A percentile compares a stretch with the other conserved stretches of the same genome.
These are phyloP conservation scores for Parapsyche elsis DNA, from an alignment of 1,140 invertebrate species.

Conservation along the genomic window DNA sequence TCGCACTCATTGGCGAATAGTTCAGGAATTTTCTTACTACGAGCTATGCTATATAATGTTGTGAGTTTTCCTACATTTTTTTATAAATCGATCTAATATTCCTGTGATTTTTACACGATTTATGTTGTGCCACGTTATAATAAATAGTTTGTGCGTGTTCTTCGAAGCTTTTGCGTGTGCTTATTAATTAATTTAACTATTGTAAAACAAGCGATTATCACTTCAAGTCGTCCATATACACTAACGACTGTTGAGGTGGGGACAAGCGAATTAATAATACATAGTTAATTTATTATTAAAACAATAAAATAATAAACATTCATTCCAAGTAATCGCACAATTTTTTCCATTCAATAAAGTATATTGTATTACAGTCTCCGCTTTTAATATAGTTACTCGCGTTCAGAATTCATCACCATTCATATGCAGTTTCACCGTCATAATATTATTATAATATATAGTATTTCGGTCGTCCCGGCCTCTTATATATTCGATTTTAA, in stretches of 20 bases:
- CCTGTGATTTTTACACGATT: conserved; percentile 12
- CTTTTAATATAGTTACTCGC: conserved; percentile 7
- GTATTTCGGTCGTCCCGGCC: conserved; percentile 64
- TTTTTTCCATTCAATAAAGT: conserved; percentile 14
- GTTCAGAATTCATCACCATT: conserved; percentile 39
- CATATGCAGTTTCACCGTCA: conserved; percentile 13
- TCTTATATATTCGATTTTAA: conserved; percentile 55
- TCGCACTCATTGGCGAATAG: conserved; percentile 31
- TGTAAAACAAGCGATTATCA: conserved; percentile 57
- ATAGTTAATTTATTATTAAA: background rate
- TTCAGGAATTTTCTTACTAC: conserved; percentile 39
- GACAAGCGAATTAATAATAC: conserved; percentile 62
- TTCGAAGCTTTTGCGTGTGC: conserved; percentile 12
- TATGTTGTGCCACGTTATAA: background rate
- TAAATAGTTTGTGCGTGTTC: conserved; percentile 22
- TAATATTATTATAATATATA: background rate
- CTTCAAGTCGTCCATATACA: conserved; percentile 63
- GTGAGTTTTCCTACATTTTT: background rate
- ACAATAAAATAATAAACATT: background rate
- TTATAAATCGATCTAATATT: background rate
- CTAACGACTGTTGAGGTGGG: conserved; percentile 63
- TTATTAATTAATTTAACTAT: background rate
- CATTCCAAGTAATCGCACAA: background rate
- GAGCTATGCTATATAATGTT: background rate
- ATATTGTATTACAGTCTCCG: conserved; percentile 28